Percentiles rank a stretch among this genome's conserved stretches.
These are phyloP conservation scores for Xiphophorus maculatus DNA, from an alignment of 2,113 vertebrate species.

Conservation along the genomic window DNA sequence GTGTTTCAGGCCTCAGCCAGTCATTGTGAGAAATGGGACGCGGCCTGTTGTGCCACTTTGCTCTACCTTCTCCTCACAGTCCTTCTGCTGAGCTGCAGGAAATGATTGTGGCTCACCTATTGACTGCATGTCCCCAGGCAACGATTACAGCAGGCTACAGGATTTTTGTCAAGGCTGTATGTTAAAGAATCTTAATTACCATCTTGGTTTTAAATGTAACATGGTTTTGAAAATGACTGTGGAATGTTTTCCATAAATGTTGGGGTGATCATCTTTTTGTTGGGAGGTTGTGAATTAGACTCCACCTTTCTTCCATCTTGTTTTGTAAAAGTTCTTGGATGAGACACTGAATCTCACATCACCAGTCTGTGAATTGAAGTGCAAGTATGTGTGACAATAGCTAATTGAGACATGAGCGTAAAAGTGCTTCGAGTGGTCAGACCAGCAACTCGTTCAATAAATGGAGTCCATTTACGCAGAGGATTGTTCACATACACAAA, in stretches of 20 bases:
- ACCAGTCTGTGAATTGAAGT: neutral
- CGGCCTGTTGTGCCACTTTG: conserved; percentile 12
- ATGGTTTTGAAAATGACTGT: neutral
- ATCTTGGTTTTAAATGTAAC: neutral
- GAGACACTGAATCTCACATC: neutral
- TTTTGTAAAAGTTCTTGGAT: neutral
- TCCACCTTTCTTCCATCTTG: neutral
- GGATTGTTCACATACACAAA: neutral
- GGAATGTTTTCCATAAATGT: neutral
- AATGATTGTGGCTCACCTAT: conserved; percentile 22
- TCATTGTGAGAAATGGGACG: conserved; percentile 39
- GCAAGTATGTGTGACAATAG: neutral
- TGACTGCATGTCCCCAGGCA: neutral
- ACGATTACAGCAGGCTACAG: neutral
- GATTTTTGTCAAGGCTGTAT: neutral
- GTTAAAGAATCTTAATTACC: neutral
- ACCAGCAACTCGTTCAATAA: neutral
- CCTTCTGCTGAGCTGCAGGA: conserved; percentile 28
- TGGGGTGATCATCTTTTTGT: neutral
- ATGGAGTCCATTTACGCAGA: neutral
- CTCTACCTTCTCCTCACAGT: neutral
- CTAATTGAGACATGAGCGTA: neutral
- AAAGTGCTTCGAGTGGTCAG: neutral
- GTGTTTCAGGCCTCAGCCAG: conserved; percentile 36
- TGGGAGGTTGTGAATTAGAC: neutral